phyloP scores from a whole-genome alignment of 1,140 invertebrate genomes.

The Proales similis region DNA sequence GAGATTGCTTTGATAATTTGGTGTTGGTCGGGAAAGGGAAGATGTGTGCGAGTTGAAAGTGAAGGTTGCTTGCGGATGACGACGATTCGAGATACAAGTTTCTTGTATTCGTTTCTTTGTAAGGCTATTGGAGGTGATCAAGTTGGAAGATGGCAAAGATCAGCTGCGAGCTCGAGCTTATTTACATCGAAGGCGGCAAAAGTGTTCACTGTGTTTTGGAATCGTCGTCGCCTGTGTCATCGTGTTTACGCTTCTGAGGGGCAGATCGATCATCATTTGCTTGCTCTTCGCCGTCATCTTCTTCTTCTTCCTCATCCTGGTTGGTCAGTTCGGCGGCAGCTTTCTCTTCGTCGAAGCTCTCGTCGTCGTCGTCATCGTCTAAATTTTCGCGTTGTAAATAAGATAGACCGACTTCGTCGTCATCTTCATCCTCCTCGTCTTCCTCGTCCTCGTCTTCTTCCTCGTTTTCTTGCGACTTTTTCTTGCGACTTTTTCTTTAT shows the following conservation, averaged over 20 bases:
- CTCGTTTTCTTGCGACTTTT: constrained; percentile 39
- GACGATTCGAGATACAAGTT: too few species aligned
- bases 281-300: constrained; percentile 42
- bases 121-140: too few species aligned
- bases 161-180: too few species aligned
- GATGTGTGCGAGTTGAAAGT: too few species aligned
- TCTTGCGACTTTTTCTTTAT: neutral
- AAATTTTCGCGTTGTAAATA: constrained; percentile 64
- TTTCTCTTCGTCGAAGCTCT: constrained; percentile 54
- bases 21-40: too few species aligned
- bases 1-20: too few species aligned
- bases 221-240: constrained; percentile 52
- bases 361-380: constrained; percentile 62
- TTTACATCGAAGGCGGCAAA: too few species aligned
- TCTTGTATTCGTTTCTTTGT: too few species aligned
- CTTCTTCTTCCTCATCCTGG: constrained; percentile 58
- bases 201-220: constrained; percentile 26
- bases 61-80: too few species aligned
- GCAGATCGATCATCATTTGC: neutral
- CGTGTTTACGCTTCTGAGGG: constrained; percentile 64
- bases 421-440: constrained; percentile 56
- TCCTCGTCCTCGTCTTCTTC: constrained; percentile 47
- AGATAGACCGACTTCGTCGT: constrained; percentile 60
- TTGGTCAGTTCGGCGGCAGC: constrained; percentile 55
- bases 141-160: too few species aligned